Evolutionary conservation across 2,888 invertebrate genomes (phyloP).

Genomic region (Chrysolina haemoptera): DNA sequence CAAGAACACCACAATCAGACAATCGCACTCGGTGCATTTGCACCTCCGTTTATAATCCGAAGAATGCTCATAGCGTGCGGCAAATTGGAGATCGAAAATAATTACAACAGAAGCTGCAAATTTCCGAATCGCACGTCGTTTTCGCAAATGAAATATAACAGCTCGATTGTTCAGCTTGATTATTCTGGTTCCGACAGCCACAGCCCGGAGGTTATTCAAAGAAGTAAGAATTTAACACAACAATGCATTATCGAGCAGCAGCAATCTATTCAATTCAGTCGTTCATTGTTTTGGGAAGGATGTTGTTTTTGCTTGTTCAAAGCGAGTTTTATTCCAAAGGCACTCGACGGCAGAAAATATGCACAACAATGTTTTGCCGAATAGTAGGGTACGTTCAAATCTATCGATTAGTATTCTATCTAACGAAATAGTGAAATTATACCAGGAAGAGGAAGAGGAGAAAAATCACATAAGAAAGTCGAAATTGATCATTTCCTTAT

Average conservation of each 20-base stretch:
- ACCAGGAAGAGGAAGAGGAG: no score
- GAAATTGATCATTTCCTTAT: no score
- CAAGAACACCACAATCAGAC: neutral
- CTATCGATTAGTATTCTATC: no score
- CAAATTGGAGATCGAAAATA: slow-evolving; percentile 27
- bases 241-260: slow-evolving; percentile 17
- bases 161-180: slow-evolving; percentile 55
- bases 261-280: slow-evolving; percentile 25
- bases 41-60: neutral
- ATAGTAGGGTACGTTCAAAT: neutral
- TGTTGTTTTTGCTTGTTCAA: slow-evolving; percentile 17
- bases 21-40: neutral
- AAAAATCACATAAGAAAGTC: no score
- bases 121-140: slow-evolving; percentile 32
- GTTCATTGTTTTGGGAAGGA: slow-evolving; percentile 15
- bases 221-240: slow-evolving; percentile 21
- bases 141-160: slow-evolving; percentile 61
- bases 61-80: slow-evolving; percentile 14
- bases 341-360: neutral
- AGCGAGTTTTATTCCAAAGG: slow-evolving; percentile 7
- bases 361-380: slow-evolving; percentile 5
- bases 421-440: no score
- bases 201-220: slow-evolving; percentile 36
- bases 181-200: slow-evolving; percentile 54
- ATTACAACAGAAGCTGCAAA: slow-evolving; percentile 30